Conservation (phyloP, 2,113 vertebrate genomes). For the Istiophorus platypterus region DNA sequence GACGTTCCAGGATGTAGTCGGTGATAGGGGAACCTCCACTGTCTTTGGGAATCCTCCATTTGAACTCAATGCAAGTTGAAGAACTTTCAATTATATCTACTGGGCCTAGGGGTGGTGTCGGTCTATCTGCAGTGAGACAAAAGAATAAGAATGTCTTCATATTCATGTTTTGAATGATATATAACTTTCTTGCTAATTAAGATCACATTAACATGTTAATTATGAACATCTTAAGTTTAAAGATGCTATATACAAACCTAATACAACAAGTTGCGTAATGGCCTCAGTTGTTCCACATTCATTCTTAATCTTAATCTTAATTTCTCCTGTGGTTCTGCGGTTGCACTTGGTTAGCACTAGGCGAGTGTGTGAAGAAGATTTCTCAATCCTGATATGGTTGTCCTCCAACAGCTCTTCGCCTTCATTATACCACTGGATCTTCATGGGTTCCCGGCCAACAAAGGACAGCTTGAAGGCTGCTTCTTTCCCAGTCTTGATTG, state of each 20-base stretch:
- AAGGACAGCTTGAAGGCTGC: slow-evolving; percentile 86
- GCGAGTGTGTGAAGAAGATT: slow-evolving; percentile 75
- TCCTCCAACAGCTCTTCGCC: slow-evolving; percentile 82
- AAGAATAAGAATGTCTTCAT: not conserved
- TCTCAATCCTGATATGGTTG: slow-evolving; percentile 81
- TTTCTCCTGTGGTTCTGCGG: slow-evolving; percentile 87
- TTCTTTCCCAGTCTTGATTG: slow-evolving; percentile 86
- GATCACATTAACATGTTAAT: not conserved
- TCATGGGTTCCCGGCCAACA: slow-evolving; percentile 86
- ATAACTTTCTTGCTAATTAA: no score
- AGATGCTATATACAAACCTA: slow-evolving; percentile 53
- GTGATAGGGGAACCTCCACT: slow-evolving; percentile 87
- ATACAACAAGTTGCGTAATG: slow-evolving; percentile 83
- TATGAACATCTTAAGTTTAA: not conserved
- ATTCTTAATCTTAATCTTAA: slow-evolving; percentile 90
- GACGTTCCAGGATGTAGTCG: slow-evolving; percentile 87
- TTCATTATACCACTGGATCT: slow-evolving; percentile 88
- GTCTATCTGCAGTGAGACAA: slow-evolving; percentile 80
- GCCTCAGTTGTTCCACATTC: slow-evolving; percentile 85
- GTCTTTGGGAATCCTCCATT: slow-evolving; percentile 88
- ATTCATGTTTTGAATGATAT: not conserved
- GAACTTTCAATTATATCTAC: slow-evolving; percentile 85
- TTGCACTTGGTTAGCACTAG: slow-evolving; percentile 84
- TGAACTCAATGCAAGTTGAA: slow-evolving; percentile 80
- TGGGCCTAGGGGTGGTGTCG: slow-evolving; percentile 87